phyloP scores from a whole-genome alignment of 1,140 invertebrate genomes.

The Temnothorax curvispinosus region DNA sequence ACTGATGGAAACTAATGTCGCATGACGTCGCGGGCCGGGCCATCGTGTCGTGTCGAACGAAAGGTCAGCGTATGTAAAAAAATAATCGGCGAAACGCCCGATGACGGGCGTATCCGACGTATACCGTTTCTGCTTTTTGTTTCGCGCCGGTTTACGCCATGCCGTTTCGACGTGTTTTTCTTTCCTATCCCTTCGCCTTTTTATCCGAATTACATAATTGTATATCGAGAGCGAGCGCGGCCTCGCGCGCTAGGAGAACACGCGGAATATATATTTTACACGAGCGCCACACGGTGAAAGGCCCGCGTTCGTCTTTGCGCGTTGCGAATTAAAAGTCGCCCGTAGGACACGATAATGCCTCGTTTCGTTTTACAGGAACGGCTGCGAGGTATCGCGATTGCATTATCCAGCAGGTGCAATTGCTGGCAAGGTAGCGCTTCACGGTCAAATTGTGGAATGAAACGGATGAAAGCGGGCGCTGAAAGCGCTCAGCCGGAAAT shows the following conservation, averaged over 20 bases:
- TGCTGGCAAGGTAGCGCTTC: constrained; percentile 10
- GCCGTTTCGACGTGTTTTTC: not conserved
- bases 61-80: constrained; percentile 47
- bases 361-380: constrained; percentile 17
- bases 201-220: constrained; percentile 36
- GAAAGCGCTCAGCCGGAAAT: not conserved
- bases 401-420: constrained; percentile 10
- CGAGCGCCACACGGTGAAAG: constrained; percentile 34
- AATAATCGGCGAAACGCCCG: constrained; percentile 24
- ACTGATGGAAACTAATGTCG: constrained; percentile 32
- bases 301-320: constrained; percentile 12
- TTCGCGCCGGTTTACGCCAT: constrained; percentile 25
- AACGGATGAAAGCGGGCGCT: not conserved
- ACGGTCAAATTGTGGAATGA: not conserved
- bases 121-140: constrained; percentile 15
- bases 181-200: not conserved
- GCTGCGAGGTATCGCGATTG: constrained; percentile 18
- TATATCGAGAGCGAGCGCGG: not conserved
- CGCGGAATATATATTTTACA: constrained; percentile 19
- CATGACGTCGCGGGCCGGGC: constrained; percentile 14
- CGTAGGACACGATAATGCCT: not conserved
- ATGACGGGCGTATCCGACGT: not conserved
- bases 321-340: constrained; percentile 41
- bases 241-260: constrained; percentile 11
- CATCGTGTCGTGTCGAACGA: constrained; percentile 5